Evolutionary conservation across 2,888 invertebrate species (phyloP).

Genomic region (Drosophila limbata): DNA sequence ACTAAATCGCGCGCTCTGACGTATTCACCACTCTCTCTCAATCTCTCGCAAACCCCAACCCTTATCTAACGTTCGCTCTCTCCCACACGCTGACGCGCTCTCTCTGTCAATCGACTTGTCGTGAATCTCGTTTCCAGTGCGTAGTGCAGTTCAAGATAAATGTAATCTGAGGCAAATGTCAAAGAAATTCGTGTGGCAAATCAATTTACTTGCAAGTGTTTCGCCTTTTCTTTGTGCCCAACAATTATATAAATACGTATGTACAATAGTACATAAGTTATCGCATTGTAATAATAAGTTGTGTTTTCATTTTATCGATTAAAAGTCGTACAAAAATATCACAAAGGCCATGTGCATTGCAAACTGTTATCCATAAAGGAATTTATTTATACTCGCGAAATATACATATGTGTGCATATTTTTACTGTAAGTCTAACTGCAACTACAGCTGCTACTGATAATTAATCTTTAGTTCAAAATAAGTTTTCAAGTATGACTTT

Average conservation of each 20-base stretch:
- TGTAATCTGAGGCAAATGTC: conserved; percentile 43
- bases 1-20: conserved; percentile 32
- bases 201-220: conserved; percentile 45
- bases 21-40: conserved; percentile 62
- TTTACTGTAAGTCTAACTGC: conserved; percentile 33
- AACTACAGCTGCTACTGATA: conserved; percentile 13
- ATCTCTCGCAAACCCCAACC: conserved; percentile 10
- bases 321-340: conserved; percentile 26
- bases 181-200: conserved; percentile 51
- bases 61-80: conserved; percentile 12
- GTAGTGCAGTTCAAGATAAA: conserved; percentile 52
- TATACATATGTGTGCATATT: conserved; percentile 9
- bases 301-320: conserved; percentile 30
- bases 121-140: conserved; percentile 45
- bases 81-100: conserved; percentile 1
- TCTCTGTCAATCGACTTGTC: conserved; percentile 26
- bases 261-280: conserved; percentile 16
- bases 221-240: conserved; percentile 9
- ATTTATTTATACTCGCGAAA: conserved; percentile 14
- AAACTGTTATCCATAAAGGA: conserved; percentile 32
- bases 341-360: conserved; percentile 45
- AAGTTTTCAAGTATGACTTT: background rate
- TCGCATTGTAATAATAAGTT: conserved; percentile 9
- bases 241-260: conserved; percentile 20
- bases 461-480: background rate